phyloP scores from a whole-genome alignment of 2,797 vertebrate genomes.

The Botia kubotai region DNA sequence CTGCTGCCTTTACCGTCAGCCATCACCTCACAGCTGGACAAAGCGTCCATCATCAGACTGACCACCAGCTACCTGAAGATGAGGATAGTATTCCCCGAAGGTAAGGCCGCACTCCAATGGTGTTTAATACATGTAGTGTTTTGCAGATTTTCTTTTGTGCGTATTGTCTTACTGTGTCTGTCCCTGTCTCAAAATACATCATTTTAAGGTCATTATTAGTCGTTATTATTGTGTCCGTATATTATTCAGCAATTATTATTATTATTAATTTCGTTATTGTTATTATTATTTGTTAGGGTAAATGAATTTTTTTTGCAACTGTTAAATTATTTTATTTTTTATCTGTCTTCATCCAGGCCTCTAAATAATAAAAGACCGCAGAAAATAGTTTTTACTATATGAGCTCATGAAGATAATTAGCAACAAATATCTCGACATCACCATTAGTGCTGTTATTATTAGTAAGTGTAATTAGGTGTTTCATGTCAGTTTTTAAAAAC shows the following conservation, averaged over 20 bases:
- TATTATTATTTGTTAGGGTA: background rate
- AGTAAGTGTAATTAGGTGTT: background rate
- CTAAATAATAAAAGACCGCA: background rate
- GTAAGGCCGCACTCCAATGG: slow-evolving; percentile 74
- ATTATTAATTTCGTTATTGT: no score
- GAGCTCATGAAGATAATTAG: background rate
- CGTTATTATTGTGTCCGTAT: no score
- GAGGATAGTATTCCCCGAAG: slow-evolving; percentile 95
- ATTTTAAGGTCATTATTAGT: no score
- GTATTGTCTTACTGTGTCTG: no score
- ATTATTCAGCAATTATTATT: no score
- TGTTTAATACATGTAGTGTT: no score
- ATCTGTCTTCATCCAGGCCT: no score
- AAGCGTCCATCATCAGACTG: slow-evolving; percentile 97
- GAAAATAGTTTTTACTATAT: background rate
- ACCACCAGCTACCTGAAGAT: slow-evolving; percentile 98
- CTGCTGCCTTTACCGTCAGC: slow-evolving; percentile 94
- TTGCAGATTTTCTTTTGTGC: no score
- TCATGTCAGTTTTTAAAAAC: background rate
- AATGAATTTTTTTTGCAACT: no score
- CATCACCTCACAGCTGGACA: slow-evolving; percentile 98
- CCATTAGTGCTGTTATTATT: background rate
- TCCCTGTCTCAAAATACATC: no score
- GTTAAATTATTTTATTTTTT: no score
- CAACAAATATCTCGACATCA: background rate